Evolutionary conservation across 1,140 invertebrate species (phyloP), one percentile per base, ranked within the genome.

Genomic region (Octopus bimaculoides): DNA sequence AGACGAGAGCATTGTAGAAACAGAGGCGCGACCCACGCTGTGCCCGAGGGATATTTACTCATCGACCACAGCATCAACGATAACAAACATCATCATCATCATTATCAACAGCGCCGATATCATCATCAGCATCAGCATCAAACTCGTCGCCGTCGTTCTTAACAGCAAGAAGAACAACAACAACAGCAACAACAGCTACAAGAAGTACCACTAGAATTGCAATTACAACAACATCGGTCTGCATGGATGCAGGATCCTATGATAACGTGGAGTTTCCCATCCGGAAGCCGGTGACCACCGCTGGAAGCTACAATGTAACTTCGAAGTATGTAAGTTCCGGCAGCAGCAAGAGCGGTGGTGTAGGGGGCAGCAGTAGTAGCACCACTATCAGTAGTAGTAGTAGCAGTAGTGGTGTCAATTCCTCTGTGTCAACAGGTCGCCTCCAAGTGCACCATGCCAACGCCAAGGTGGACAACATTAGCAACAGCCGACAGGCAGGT

Each of bases 261-360:
- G 85, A 85, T 75, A 85, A 85, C 81, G 85, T 85, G 71, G 85
- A 85, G 79, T 85, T 85, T 77, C 82, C 82, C 7, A 73, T 84
- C 52, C 79, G 83, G 71, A 81, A 77, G 53, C 81, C 81, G 3
- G 80, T 54, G 10, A 71, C 66, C 8, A 17, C 66, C 26, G 4
- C 66, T 14, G 17, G 5, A 20, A n/a, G 17, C 8, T 71, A 14
- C 5, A 12, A 4, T 5, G 17, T 20, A 0, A 0, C 66, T 14
- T 14, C 66, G 66, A 10, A 14, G 66, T n/a, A 14, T 61, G 9
- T 17, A 1, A 12, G 9, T 12, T 61, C 56, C 17, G 9, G 17
- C 5, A n/a, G 17, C 5, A 20, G 17, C 14, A 17, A 6, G 9
- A 5, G 8, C 26, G 66, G 8, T 17, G 66, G 66, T 0, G 74